Evolutionary conservation across 2,888 invertebrate species (phyloP).

Genomic region (Pycnomerus fuliginosus): DNA sequence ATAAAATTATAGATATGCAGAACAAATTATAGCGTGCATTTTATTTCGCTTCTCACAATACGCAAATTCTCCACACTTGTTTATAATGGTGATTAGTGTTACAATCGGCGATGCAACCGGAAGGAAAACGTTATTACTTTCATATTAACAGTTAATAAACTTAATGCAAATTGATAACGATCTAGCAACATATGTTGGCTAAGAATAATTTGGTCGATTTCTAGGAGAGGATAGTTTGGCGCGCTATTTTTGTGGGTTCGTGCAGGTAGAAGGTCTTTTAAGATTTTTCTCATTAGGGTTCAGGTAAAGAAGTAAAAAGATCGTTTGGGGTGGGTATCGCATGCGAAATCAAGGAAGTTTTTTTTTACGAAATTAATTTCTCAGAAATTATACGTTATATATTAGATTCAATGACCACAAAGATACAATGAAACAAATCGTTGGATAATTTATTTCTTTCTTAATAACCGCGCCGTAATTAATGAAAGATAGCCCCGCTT

Average conservation of each 20-base stretch:
- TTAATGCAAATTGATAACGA: constrained; percentile 22
- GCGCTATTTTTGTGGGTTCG: constrained; percentile 38
- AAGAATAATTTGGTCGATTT: not conserved
- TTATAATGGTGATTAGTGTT: constrained; percentile 34
- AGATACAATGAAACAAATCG: constrained; percentile 14
- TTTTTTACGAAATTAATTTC: constrained; percentile 36
- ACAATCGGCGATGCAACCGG: too few species aligned
- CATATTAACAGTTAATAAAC: constrained; percentile 28
- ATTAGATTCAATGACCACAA: not conserved
- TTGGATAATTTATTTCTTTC: too few species aligned
- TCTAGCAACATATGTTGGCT: constrained; percentile 4
- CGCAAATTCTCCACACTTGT: constrained; percentile 26
- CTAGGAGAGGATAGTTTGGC: too few species aligned
- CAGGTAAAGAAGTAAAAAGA: constrained; percentile 39
- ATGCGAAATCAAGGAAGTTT: constrained; percentile 44
- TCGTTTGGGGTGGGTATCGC: constrained; percentile 37
- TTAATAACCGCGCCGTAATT: too few species aligned
- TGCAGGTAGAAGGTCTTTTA: constrained; percentile 39
- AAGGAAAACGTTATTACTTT: constrained; percentile 30
- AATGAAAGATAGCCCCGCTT: too few species aligned
- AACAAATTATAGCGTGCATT: constrained; percentile 6
- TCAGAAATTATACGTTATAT: constrained; percentile 10
- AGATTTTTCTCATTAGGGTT: constrained; percentile 44
- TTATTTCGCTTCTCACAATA: constrained; percentile 14
- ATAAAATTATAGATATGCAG: not conserved